Conservation (phyloP, 2,797 vertebrate species). For the Numenius phaeopus region DNA sequence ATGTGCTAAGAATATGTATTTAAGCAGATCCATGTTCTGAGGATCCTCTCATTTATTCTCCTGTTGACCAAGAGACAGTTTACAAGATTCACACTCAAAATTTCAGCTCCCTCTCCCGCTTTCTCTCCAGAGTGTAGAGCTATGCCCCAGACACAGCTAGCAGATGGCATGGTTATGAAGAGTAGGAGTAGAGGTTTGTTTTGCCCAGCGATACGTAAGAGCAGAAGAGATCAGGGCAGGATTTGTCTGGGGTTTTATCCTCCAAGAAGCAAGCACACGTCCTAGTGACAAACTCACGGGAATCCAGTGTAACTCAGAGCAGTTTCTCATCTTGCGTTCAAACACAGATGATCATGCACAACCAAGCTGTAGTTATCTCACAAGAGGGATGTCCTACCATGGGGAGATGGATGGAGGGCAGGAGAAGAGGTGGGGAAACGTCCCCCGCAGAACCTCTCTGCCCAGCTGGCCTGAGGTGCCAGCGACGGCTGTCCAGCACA, state of each 20-base stretch:
- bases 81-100: not conserved
- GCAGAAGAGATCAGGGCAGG: not conserved
- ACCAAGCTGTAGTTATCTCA: not conserved
- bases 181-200: not conserved
- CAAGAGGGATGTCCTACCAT: not conserved
- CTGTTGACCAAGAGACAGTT: not conserved
- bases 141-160: not conserved
- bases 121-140: not conserved
- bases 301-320: not conserved
- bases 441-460: not conserved
- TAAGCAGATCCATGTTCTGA: not conserved
- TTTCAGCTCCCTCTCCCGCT: not conserved
- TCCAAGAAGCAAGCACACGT: not conserved
- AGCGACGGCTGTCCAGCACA: not conserved
- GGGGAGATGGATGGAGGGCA: not conserved
- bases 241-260: not conserved
- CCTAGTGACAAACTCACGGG: not conserved
- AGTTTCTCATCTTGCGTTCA: not conserved
- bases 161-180: not conserved
- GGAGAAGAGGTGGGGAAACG: not conserved
- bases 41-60: not conserved
- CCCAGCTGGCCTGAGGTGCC: not conserved
- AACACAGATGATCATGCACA: fast-evolving
- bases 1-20: not conserved
- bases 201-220: not conserved